Evolutionary conservation across 2,888 invertebrate species (phyloP).

Genomic region (Dasypolia templi): DNA sequence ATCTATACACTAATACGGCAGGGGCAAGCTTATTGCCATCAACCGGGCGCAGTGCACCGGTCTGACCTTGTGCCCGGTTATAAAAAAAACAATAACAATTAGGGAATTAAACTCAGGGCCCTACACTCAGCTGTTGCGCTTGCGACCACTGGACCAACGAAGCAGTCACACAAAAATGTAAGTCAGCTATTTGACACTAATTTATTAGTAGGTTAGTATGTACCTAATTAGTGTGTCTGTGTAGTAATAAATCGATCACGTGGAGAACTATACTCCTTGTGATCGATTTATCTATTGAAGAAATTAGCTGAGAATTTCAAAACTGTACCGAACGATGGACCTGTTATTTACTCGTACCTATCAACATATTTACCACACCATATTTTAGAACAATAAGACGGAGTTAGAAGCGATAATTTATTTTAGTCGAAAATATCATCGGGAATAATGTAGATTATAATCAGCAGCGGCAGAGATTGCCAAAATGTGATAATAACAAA

Average conservation of each 20-base stretch:
- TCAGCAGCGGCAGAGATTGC: background rate
- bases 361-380: background rate
- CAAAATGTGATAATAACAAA: background rate
- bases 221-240: no score
- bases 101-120: background rate
- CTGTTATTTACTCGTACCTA: background rate
- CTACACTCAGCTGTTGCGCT: background rate
- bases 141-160: background rate
- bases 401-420: background rate
- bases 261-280: no score
- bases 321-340: background rate
- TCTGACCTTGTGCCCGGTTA: background rate
- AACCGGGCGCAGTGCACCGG: no score
- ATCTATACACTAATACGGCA: no score
- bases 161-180: background rate
- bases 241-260: no score
- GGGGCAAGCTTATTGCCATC: no score
- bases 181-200: background rate
- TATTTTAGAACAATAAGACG: background rate
- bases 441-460: background rate
- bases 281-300: slow-evolving; percentile 1
- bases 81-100: background rate
- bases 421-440: background rate
- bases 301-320: background rate
- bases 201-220: background rate